Conservation (phyloP, 1,140 invertebrate species). For the Achroia grisella region DNA sequence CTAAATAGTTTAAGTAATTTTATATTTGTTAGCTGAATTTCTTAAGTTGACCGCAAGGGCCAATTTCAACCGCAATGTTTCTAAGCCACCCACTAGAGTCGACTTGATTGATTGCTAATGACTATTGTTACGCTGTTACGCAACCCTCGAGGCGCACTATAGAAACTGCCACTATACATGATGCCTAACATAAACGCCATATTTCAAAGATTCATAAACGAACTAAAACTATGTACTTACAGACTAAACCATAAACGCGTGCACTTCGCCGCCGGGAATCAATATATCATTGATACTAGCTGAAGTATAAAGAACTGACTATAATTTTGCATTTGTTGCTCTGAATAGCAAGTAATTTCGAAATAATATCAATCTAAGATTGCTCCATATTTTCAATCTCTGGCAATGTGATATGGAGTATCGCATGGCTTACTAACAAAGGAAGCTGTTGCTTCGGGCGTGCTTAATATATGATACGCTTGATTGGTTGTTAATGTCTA, state of each 20-base stretch:
- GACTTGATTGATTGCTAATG: slow-evolving; percentile 60
- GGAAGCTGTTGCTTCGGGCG: neutral
- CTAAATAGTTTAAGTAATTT: too few species aligned
- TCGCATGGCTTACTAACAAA: neutral
- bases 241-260: slow-evolving; percentile 46
- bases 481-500: slow-evolving; percentile 20
- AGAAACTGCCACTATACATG: slow-evolving; percentile 44
- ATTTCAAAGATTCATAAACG: slow-evolving; percentile 34
- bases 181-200: slow-evolving; percentile 42
- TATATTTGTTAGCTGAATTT: slow-evolving; percentile 7
- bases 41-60: slow-evolving; percentile 36
- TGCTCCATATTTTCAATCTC: slow-evolving; percentile 24
- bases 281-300: slow-evolving; percentile 38
- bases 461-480: neutral
- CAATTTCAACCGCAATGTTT: slow-evolving; percentile 36
- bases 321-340: slow-evolving; percentile 10
- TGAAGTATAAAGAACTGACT: slow-evolving; percentile 5
- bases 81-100: slow-evolving; percentile 39
- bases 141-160: slow-evolving; percentile 33
- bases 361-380: slow-evolving; percentile 29
- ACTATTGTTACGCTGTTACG: slow-evolving; percentile 52
- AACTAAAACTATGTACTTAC: slow-evolving; percentile 27
- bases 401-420: neutral
- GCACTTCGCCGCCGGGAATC: slow-evolving; percentile 30
- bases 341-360: slow-evolving; percentile 23